Evolutionary conservation across 2,113 vertebrate genomes (phyloP), one percentile per base, ranked within the genome.

Genomic region (Typhlomys cinereus): DNA sequence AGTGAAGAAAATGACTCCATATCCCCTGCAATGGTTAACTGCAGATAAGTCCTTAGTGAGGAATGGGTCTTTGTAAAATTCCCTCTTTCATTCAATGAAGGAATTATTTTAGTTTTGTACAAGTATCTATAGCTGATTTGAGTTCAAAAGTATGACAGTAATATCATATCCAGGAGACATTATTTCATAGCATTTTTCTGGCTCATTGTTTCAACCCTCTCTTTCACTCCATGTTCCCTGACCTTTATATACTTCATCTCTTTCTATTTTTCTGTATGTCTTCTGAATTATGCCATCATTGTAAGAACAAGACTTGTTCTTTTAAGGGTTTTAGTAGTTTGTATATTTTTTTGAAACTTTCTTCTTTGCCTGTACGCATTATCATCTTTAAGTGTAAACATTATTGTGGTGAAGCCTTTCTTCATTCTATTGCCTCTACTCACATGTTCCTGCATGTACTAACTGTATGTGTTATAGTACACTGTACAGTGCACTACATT

Each of bases 321-420:
- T 92, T 89, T 27, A 85, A 84, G 20, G 34, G 8, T 15, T 92
- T n/a, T 76, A 10, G n/a, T 83, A 67, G 21, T 62, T 93, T 91
- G 50, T 70, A 48, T 73, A 5, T 18, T 48, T 44, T 83, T 41
- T 23, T 78, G 39, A 75, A 93, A 39, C 44, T 66, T 85, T 87
- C 74, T 88, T 88, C 27, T 57, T 76, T 87, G 7, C 3, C 18
- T 90, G 3, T 48, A 21, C 3, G 61, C 23, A 36, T 64, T 52
- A 57, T 17, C 25, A 50, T 50, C n/a, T 85, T 91, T 15, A 93
- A 69, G 46, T 74, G 48, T 74, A 46, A 93, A 34, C 41, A 86
- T 31, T 82, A 18, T 67, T 41, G 20, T 86, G 50, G 66, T 29
- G n/a, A n/a, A n/a, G 52, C 67, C 12, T 36, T 89, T 29, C 9